These are phyloP conservation scores for Asteroscopus sphinx DNA, from an alignment of 2,888 invertebrate species.

Conservation along the genomic window DNA sequence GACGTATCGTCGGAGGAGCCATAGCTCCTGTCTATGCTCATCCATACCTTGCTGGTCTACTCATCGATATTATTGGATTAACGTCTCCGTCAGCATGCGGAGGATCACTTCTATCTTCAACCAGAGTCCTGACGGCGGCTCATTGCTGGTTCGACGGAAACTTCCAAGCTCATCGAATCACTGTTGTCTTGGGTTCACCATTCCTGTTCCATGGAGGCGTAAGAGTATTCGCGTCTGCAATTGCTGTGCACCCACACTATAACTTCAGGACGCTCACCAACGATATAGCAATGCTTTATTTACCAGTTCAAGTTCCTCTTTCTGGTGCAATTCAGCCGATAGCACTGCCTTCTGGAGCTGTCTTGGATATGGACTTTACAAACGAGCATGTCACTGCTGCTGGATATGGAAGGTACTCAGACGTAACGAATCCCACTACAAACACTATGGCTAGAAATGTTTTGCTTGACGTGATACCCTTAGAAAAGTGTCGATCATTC, in stretches of 20 bases:
- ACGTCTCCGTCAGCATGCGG: constrained; percentile 74
- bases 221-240: constrained; percentile 63
- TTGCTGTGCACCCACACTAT: constrained; percentile 72
- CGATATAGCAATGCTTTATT: constrained; percentile 76
- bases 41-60: constrained; percentile 77
- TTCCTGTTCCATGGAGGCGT: constrained; percentile 77
- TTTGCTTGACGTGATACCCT: constrained; percentile 69
- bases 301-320: constrained; percentile 66
- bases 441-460: constrained; percentile 76
- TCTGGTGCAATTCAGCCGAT: constrained; percentile 69
- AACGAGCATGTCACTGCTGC: constrained; percentile 69
- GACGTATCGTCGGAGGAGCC: constrained; percentile 75
- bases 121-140: constrained; percentile 77
- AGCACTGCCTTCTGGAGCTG: constrained; percentile 64
- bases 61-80: constrained; percentile 72
- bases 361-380: constrained; percentile 64
- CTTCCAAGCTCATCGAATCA: constrained; percentile 73
- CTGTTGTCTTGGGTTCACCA: constrained; percentile 75
- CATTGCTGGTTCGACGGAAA: constrained; percentile 81
- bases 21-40: constrained; percentile 72
- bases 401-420: constrained; percentile 79
- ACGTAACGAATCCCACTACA: constrained; percentile 67
- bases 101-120: constrained; percentile 71
- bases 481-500: constrained; percentile 64
- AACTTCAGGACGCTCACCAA: constrained; percentile 73